phyloP scores from a whole-genome alignment of 2,888 invertebrate species.

The Drosophila greeni region DNA sequence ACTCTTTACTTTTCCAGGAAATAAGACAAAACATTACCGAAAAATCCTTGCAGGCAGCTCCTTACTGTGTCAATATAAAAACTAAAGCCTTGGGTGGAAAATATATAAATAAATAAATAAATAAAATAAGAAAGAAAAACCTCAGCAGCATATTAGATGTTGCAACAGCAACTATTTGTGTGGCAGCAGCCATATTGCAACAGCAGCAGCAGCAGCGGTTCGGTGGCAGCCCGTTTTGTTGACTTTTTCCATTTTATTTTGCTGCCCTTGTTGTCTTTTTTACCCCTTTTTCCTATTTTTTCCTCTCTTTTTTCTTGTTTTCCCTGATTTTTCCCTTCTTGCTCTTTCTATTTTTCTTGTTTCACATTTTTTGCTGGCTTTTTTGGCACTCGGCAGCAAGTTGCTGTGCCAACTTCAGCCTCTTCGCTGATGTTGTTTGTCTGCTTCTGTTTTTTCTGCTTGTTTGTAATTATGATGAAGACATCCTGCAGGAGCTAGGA shows the following conservation, averaged over 20 bases:
- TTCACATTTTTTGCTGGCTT: slow-evolving; percentile 4
- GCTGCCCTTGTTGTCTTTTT: too few relatives aligned
- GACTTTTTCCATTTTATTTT: slow-evolving; percentile 33
- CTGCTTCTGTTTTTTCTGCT: slow-evolving; percentile 51
- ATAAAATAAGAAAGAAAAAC: neutral
- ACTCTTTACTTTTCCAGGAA: too few relatives aligned
- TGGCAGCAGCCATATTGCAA: slow-evolving; percentile 5
- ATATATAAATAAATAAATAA: neutral
- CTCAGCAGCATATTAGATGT: slow-evolving; percentile 9
- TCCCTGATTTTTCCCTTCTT: neutral
- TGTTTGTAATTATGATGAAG: slow-evolving; percentile 67
- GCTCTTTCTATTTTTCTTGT: slow-evolving; percentile 17
- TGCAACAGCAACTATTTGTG: slow-evolving; percentile 7
- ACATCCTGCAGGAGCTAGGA: slow-evolving; percentile 26
- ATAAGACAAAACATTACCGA: too few relatives aligned
- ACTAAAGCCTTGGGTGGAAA: neutral
- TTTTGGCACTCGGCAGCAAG: slow-evolving; percentile 49
- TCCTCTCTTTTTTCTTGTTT: too few relatives aligned
- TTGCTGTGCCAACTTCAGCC: slow-evolving; percentile 50
- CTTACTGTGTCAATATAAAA: neutral
- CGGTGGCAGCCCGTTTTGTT: slow-evolving; percentile 34
- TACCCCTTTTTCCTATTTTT: too few relatives aligned
- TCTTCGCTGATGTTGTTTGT: slow-evolving; percentile 28
- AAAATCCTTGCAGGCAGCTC: neutral
- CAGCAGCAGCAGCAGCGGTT: slow-evolving; percentile 19